Conservation (phyloP, 2,797 vertebrate species). For the Phrynocephalus forsythii region DNA sequence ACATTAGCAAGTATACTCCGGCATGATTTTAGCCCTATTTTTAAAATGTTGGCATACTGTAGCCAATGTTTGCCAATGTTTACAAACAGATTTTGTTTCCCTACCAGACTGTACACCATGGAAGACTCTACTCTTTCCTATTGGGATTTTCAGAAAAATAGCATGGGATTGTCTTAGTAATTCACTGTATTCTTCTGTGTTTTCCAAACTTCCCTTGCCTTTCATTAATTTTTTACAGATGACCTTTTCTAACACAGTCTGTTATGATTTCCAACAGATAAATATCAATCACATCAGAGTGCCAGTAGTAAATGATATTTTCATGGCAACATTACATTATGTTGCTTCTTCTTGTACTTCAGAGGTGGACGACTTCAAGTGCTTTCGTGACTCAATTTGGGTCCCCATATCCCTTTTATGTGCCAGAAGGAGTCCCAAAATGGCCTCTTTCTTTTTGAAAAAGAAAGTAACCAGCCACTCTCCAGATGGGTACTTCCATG, state of each 20-base stretch:
- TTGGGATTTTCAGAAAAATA: constrained; percentile 5
- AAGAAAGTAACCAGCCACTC: too few species aligned
- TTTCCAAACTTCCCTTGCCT: not conserved
- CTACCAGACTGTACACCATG: not conserved
- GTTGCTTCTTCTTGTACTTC: constrained; percentile 1
- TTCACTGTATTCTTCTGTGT: not conserved
- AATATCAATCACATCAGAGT: not conserved
- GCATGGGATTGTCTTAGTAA: not conserved
- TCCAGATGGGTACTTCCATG: too few species aligned
- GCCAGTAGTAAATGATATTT: not conserved
- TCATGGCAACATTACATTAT: not conserved
- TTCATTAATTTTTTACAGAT: rapidly evolving
- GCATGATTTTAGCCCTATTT: constrained; percentile 22
- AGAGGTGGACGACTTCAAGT: too few species aligned
- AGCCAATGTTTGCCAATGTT: not conserved
- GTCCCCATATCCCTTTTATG: too few species aligned
- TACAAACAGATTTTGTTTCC: constrained; percentile 2
- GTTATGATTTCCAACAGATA: constrained; percentile 17
- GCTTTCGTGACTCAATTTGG: too few species aligned
- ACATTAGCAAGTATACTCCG: not conserved
- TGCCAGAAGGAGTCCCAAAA: too few species aligned
- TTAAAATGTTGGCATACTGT: constrained; percentile 18
- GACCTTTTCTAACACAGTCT: not conserved
- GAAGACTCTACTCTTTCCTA: not conserved
- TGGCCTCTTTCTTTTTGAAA: too few species aligned